Evolutionary conservation across 35 echinoderm and acorn worm species (phyloP), one percentile per base, ranked within the genome.

Genomic region (Anneissia japonica): DNA sequence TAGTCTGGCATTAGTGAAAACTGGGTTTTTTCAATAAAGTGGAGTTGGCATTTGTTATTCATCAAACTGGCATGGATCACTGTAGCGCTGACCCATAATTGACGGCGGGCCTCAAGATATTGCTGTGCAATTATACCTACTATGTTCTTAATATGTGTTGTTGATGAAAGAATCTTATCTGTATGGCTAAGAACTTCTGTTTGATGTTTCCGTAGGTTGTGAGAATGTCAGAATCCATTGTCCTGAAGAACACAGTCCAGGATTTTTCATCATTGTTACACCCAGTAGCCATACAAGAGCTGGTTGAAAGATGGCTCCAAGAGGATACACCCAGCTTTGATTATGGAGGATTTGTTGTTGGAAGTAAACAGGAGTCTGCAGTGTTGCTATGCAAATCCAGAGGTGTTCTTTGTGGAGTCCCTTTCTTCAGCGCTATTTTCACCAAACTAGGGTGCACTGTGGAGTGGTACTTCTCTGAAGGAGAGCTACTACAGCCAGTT

Each of bases 321-420:
- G 96, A 99, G 78, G 92, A 99, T 76, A 94, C 86, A 26, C 96
- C 96, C 16, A 86, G 83, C 75, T 94, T 99, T 51, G 96, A 99
- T 79, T 93, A 94, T 31, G 96, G 92, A 38, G 96, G 96, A 17
- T 89, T 87, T 82, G 96, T 99, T 4, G 96, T 99, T 0, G 96
- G 96, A 36, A 92, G 94, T 12, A 86, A 89, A 33, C 38, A 86
- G 26, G 96, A 99, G 64, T 89, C 83, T 33, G 96, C 96, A 26
- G 91, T 99, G 32, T 84, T 99, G 28, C 72, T 99, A 32, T 93
- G 96, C 86, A 99, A 99, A 84, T 94, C 92, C 17, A 81, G 85
- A 36, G 96, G 96, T 78, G 96, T 99, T 21, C 89, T 99, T 26
- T 92, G 92, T 74, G 96, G 96, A 0, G 89, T 99, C 0, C 96